Evolutionary conservation across 2,113 vertebrate genomes (phyloP).

Genomic region (Bos javanicus): DNA sequence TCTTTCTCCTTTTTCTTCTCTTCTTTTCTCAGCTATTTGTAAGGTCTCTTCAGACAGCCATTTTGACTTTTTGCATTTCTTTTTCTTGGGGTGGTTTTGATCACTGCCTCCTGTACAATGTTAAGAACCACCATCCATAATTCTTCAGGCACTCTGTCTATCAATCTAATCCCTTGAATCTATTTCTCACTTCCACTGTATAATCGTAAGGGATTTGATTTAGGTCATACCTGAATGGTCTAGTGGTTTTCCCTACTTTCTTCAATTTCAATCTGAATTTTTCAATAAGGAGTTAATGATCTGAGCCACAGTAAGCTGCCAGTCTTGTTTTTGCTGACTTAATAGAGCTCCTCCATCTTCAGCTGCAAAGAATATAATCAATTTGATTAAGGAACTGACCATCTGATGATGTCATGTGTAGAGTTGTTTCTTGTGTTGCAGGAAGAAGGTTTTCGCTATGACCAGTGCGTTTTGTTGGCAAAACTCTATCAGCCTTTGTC

Average conservation of each 20-base stretch:
- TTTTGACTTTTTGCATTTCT: background rate
- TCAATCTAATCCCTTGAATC: background rate
- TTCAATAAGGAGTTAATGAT: background rate
- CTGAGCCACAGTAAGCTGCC: background rate
- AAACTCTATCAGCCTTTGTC: background rate
- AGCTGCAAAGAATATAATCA: background rate
- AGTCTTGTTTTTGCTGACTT: background rate
- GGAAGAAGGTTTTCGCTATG: background rate
- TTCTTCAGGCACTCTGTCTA: background rate
- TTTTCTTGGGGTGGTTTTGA: background rate
- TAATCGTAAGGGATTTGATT: accelerated
- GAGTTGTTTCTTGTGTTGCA: background rate
- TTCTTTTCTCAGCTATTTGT: background rate
- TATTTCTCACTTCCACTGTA: background rate
- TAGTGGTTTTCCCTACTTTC: background rate
- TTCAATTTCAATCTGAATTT: background rate
- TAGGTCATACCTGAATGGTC: background rate
- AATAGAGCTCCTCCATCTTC: background rate
- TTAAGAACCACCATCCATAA: background rate
- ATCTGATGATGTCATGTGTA: background rate
- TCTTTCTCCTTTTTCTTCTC: background rate
- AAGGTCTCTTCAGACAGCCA: background rate
- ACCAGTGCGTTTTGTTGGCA: background rate
- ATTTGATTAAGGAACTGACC: background rate
- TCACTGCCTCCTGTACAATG: background rate